phyloP scores from a whole-genome alignment of 2,888 invertebrate species.

The Steinernema scapterisci region DNA sequence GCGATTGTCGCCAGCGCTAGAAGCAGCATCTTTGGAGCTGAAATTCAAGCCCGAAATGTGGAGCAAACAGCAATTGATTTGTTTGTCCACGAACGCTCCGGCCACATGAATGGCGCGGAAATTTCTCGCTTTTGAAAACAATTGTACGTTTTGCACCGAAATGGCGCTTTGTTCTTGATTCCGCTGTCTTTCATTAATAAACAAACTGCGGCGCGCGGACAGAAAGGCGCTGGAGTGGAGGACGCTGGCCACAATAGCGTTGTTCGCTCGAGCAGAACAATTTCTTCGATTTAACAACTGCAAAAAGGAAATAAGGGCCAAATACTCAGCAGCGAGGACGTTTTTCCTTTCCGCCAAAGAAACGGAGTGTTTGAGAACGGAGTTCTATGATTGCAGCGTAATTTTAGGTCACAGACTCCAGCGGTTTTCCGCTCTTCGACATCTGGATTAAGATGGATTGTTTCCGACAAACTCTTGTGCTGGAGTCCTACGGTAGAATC shows the following conservation, averaged over 20 bases:
- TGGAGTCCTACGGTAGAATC: slow-evolving; percentile 46
- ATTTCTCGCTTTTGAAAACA: not conserved
- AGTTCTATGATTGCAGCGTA: not conserved
- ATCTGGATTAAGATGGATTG: slow-evolving; percentile 60
- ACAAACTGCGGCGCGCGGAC: not conserved
- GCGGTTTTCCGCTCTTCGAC: slow-evolving; percentile 60
- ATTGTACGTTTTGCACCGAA: not conserved
- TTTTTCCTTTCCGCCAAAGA: not conserved
- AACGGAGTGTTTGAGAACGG: not conserved
- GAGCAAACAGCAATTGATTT: slow-evolving; percentile 7
- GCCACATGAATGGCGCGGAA: too few relatives aligned
- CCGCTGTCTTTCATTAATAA: not conserved
- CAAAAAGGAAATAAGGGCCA: not conserved
- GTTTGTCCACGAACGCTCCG: not conserved
- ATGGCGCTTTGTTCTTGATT: not conserved
- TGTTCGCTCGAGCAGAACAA: slow-evolving; percentile 17
- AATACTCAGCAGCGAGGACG: not conserved
- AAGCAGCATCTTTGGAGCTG: not conserved
- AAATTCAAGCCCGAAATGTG: slow-evolving; percentile 3
- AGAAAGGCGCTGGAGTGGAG: not conserved
- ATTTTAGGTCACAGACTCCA: slow-evolving; percentile 59
- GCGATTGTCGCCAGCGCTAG: not conserved
- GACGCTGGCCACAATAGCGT: not conserved
- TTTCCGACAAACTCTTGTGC: slow-evolving; percentile 45
- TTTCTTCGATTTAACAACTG: not conserved